Conservation (phyloP, 2,113 vertebrate genomes). For the Leucopsar rothschildi region DNA sequence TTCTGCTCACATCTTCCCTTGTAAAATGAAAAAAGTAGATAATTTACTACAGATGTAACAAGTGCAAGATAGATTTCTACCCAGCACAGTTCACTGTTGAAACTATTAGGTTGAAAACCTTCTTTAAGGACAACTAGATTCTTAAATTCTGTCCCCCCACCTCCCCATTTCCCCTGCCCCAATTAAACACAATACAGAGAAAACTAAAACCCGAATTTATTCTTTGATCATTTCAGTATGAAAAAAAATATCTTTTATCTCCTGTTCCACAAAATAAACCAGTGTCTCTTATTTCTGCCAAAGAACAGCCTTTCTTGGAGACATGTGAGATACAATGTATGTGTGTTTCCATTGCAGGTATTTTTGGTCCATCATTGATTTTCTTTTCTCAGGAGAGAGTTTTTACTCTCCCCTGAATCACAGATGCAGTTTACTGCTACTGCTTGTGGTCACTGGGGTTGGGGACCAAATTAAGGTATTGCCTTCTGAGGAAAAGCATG, state of each 20-base stretch:
- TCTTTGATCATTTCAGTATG: not conserved
- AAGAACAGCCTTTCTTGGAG: not conserved
- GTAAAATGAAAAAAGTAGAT: slow-evolving; percentile 69
- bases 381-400: not conserved
- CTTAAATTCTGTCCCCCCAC: not conserved
- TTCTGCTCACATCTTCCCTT: slow-evolving; percentile 54
- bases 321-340: not conserved
- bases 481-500: not conserved
- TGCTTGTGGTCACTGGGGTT: not conserved
- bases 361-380: not conserved
- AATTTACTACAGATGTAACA: slow-evolving; percentile 68
- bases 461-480: not conserved
- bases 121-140: not conserved
- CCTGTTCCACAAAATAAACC: not conserved
- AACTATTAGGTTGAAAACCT: slow-evolving; percentile 25
- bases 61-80: slow-evolving; percentile 50
- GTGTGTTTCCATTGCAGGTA: not conserved
- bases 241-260: not conserved
- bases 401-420: not conserved
- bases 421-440: not conserved
- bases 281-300: not conserved
- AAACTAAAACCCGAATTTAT: not conserved
- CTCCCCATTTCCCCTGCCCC: not conserved
- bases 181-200: not conserved
- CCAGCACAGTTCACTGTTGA: slow-evolving; percentile 21